Conservation (phyloP, 2,888 invertebrate genomes). For the Notocelia uddmanniana region DNA sequence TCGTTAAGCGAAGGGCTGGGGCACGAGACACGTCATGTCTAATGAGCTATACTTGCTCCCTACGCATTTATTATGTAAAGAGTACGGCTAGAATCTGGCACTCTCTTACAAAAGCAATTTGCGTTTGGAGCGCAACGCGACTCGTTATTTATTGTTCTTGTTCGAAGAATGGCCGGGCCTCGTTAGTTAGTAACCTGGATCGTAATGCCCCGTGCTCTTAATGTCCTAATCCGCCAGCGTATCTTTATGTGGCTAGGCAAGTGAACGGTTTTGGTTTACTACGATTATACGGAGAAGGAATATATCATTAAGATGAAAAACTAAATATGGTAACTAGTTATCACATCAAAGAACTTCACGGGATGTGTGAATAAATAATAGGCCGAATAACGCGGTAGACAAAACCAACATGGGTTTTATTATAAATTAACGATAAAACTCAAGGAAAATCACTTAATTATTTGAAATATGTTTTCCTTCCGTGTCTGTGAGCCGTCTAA, state of each 20-base stretch:
- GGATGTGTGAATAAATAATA: conserved; percentile 19
- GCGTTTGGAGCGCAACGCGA: conserved; percentile 39
- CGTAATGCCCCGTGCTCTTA: conserved; percentile 10
- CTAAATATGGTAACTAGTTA: conserved; percentile 23
- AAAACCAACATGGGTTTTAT: conserved; percentile 17
- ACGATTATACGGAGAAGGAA: conserved; percentile 16
- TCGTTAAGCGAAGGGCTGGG: conserved; percentile 47
- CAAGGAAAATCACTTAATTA: conserved; percentile 19
- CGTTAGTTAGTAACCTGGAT: conserved; percentile 43
- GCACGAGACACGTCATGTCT: conserved; percentile 50
- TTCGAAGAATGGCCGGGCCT: conserved; percentile 37
- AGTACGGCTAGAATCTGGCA: conserved; percentile 56
- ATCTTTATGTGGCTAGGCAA: conserved; percentile 4
- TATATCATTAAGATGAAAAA: conserved; percentile 26
- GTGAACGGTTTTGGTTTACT: conserved; percentile 37
- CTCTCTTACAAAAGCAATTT: conserved; percentile 46
- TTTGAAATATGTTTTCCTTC: conserved; percentile 31
- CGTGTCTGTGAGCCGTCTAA: conserved; percentile 3
- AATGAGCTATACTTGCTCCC: conserved; percentile 53
- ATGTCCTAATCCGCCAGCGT: conserved; percentile 28
- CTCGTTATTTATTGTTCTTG: conserved; percentile 46
- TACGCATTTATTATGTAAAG: conserved; percentile 60
- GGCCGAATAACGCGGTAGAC: conserved; percentile 1
- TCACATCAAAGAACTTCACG: conserved; percentile 26
- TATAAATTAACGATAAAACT: background rate